Evolutionary conservation across 2,113 vertebrate genomes (phyloP).

Genomic region (Malurus elegans): DNA sequence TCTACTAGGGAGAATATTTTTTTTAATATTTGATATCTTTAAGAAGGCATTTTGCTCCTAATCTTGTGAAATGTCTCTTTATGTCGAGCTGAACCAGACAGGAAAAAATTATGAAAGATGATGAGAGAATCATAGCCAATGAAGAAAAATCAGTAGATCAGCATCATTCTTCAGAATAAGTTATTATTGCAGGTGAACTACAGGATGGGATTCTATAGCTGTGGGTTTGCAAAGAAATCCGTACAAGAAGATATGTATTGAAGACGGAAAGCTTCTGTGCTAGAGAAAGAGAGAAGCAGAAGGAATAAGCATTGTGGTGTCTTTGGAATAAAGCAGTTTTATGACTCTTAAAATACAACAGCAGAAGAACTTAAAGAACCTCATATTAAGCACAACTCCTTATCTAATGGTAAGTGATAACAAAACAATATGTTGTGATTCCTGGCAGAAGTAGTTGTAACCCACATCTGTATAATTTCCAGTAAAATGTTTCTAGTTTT

Average conservation of each 20-base stretch:
- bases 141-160: background rate
- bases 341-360: background rate
- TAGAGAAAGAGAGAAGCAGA: background rate
- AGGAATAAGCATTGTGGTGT: background rate
- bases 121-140: background rate
- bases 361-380: background rate
- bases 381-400: background rate
- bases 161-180: background rate
- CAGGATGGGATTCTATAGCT: background rate
- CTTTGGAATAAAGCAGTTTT: background rate
- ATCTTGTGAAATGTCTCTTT: background rate
- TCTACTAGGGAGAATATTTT: background rate
- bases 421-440: background rate
- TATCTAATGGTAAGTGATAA: background rate
- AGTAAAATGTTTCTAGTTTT: background rate
- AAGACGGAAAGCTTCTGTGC: background rate
- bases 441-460: background rate
- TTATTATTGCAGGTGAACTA: background rate
- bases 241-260: rapidly evolving
- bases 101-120: background rate
- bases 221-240: background rate
- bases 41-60: background rate
- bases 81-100: background rate
- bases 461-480: background rate
- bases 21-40: too few species aligned